Base-by-base conservation (phyloP, 2,888 invertebrate genomes). In the Tipula helvola region DNA sequence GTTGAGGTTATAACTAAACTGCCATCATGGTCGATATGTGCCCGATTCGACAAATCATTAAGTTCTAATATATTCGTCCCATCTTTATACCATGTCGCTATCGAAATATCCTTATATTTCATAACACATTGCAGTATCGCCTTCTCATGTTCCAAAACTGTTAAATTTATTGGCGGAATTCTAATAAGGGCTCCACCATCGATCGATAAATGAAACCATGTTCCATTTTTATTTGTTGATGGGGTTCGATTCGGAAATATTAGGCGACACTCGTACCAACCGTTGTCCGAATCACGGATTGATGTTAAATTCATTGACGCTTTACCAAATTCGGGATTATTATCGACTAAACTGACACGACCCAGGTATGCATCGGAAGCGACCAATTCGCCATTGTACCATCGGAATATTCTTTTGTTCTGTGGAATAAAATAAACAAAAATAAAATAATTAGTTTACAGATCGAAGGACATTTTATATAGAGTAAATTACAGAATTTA, bases 251-350 rank as follows among this genome's bases (percentile, higher is more conserved):
- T 97, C 88, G 97, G 96, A 91, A 97, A 97, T 90, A 95, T 94
- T 88, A 98, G 95, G 90, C 94, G 95, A 92, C 98, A 98, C 92
- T 97, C 96, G 92, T 97, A 98, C 94, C 97, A 96, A 88, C 98
- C 98, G 89, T 96, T 95, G 92, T 98, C 98, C 86, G 96, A 94
- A 91, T 97, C 97, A 88, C 96, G 93, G 89, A 98, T 96, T 88
- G 96, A 95, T 87, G 96, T 97, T 88, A 98, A 93, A 92, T 97
- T 97, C 89, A 97, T 94, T 88, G 93, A 93, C 28, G 95, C 95
- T 87, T 93, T 93, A 87, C 94, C 94, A 86, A 93, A 93, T 16
- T 91, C 91, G 83, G 90, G 90, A 87, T 92, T 91, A 88, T 91
- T 92, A 87, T 92, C 93, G 86, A 96, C 92, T 87, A 95, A 93